A percentile compares a stretch with the other conserved stretches of the same genome.
These are phyloP conservation scores for Enteromius paludinosus DNA, from an alignment of 2,797 vertebrate species.

Conservation along the genomic window DNA sequence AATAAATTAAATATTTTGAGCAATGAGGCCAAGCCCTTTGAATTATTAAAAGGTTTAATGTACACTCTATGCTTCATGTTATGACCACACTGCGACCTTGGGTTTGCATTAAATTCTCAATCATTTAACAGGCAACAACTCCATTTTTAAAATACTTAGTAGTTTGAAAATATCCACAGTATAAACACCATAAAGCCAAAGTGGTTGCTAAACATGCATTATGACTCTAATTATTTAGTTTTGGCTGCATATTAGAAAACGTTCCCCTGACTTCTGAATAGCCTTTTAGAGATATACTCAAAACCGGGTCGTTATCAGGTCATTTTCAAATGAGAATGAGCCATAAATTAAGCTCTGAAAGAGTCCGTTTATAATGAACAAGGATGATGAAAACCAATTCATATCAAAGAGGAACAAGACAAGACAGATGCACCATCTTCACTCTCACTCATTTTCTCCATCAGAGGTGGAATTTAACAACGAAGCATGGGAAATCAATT, in stretches of 20 bases:
- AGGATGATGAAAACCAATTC: slow-evolving; percentile 36
- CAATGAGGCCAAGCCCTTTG: too few relatives aligned
- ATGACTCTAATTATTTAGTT: not conserved
- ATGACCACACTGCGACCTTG: not conserved
- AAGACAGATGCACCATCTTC: slow-evolving; percentile 11
- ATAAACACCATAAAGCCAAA: not conserved
- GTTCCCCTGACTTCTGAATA: not conserved
- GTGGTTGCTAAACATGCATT: not conserved
- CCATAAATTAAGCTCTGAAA: slow-evolving; percentile 20
- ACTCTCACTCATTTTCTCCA: slow-evolving; percentile 7
- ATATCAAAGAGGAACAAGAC: slow-evolving; percentile 12
- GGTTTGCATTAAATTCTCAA: not conserved
- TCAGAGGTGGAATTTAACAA: slow-evolving; percentile 9
- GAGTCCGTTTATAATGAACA: slow-evolving; percentile 18
- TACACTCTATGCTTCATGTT: not conserved
- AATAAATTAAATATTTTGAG: too few relatives aligned
- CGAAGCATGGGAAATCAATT: slow-evolving; percentile 17
- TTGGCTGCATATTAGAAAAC: not conserved
- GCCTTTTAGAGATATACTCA: not conserved
- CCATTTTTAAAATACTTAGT: not conserved
- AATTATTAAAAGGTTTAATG: not conserved
- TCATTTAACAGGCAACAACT: not conserved
- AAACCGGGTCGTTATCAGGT: slow-evolving; percentile 9
- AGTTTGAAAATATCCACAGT: not conserved
- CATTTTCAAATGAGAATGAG: slow-evolving; percentile 34